Percentiles rank a stretch among this genome's conserved stretches.
Conservation (phyloP, 2,113 vertebrate genomes). For the Phasianus colchicus region DNA sequence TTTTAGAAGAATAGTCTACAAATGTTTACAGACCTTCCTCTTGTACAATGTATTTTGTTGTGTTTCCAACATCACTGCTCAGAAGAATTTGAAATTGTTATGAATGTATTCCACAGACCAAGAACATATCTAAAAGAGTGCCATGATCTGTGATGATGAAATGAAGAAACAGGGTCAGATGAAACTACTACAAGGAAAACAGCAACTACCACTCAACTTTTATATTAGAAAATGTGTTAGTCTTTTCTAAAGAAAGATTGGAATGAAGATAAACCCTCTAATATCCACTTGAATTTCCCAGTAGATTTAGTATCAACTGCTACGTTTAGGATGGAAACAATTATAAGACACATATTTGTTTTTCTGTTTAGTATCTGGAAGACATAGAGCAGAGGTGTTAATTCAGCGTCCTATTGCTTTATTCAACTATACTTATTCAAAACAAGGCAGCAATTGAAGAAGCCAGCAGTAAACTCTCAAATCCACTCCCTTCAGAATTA, state of each 20-base stretch:
- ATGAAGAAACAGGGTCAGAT: neutral
- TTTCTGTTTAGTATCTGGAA: neutral
- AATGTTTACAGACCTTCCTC: neutral
- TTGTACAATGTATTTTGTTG: neutral
- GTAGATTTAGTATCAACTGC: neutral
- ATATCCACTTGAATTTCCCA: neutral
- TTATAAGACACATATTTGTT: neutral
- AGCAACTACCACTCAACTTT: neutral
- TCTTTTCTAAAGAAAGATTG: neutral
- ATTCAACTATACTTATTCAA: neutral
- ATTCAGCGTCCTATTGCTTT: neutral
- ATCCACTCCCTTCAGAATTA: neutral
- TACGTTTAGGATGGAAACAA: neutral
- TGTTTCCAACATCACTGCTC: neutral
- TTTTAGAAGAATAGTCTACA: neutral
- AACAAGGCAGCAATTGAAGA: neutral
- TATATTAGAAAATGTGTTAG: neutral
- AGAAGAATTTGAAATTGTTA: neutral
- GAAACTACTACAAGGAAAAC: neutral
- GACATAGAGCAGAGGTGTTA: neutral
- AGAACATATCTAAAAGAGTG: neutral
- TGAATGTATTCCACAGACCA: rapidly evolving
- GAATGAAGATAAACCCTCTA: neutral
- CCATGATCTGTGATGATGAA: neutral
- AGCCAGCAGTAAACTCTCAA: neutral